Conservation (phyloP, 1,140 invertebrate species). For the Acromyrmex heyeri region DNA sequence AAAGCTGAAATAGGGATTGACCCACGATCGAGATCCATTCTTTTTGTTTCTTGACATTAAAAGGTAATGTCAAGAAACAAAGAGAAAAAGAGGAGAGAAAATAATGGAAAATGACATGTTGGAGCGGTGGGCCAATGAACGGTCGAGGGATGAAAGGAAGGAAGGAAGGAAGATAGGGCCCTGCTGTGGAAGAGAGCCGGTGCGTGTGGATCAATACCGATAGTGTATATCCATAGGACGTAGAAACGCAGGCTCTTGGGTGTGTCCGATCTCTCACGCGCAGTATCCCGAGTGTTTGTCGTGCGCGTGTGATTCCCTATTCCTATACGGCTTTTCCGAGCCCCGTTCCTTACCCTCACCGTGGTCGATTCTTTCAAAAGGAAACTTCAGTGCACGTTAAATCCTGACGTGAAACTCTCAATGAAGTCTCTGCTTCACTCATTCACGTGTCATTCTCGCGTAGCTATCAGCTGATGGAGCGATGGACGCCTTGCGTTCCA, state of each 20-base stretch:
- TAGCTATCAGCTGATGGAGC: conserved; percentile 43
- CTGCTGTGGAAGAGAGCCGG: conserved; percentile 58
- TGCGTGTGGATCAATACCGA: conserved; percentile 79
- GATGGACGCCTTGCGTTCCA: not conserved
- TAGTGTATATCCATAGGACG: conserved; percentile 75
- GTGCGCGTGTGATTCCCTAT: conserved; percentile 34
- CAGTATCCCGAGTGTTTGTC: conserved; percentile 59
- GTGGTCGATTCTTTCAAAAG: conserved; percentile 34
- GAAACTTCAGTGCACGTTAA: conserved; percentile 47
- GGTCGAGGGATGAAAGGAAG: conserved; percentile 39
- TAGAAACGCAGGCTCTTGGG: conserved; percentile 72
- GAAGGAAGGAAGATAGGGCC: conserved; percentile 46
- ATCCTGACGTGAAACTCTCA: conserved; percentile 1
- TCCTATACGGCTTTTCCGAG: not conserved
- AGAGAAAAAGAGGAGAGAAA: conserved; percentile 1
- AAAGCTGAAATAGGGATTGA: conserved; percentile 11
- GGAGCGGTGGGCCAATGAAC: conserved; percentile 53
- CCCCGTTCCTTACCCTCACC: not conserved
- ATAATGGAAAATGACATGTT: conserved; percentile 6
- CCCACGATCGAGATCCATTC: conserved; percentile 11
- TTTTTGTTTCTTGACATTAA: too few species aligned
- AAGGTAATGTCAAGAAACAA: conserved; percentile 22
- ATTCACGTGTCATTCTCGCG: conserved; percentile 36
- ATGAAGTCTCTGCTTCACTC: conserved; percentile 18
- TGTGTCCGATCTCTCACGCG: conserved; percentile 75